Conservation (phyloP, 2,888 invertebrate species). For the Tipula unca region DNA sequence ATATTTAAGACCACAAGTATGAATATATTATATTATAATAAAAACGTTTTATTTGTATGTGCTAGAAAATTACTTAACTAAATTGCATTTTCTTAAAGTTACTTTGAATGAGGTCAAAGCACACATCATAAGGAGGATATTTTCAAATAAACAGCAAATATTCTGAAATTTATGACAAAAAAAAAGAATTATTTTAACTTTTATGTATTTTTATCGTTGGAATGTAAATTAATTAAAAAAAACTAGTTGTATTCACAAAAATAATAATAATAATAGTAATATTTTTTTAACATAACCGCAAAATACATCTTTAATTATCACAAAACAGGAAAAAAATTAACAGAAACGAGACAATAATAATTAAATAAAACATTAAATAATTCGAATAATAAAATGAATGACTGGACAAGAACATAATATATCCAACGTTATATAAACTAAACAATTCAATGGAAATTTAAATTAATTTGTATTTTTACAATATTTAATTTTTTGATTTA, state of each 20-base stretch:
- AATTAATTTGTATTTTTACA: not conserved
- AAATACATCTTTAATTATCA: not conserved
- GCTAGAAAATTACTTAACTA: not conserved
- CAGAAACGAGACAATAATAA: not conserved
- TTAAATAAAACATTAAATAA: not conserved
- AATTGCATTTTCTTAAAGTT: too few species aligned
- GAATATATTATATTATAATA: too few species aligned
- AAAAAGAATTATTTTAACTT: not conserved
- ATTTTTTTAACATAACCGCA: not conserved
- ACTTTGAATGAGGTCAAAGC: not conserved
- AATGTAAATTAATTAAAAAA: not conserved
- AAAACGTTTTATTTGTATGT: too few species aligned
- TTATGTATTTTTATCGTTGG: not conserved
- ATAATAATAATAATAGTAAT: not conserved
- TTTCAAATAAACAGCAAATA: not conserved
- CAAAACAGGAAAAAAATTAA: not conserved
- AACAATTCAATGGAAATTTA: not conserved
- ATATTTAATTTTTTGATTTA: not conserved
- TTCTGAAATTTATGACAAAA: not conserved
- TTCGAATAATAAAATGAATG: not conserved
- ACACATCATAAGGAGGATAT: not conserved
- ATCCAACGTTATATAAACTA: not conserved
- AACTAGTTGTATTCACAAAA: not conserved
- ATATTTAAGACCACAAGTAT: too few species aligned
- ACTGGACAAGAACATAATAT: not conserved